Conservation (phyloP, 2,888 invertebrate species). For the Melinaea menophilus region DNA sequence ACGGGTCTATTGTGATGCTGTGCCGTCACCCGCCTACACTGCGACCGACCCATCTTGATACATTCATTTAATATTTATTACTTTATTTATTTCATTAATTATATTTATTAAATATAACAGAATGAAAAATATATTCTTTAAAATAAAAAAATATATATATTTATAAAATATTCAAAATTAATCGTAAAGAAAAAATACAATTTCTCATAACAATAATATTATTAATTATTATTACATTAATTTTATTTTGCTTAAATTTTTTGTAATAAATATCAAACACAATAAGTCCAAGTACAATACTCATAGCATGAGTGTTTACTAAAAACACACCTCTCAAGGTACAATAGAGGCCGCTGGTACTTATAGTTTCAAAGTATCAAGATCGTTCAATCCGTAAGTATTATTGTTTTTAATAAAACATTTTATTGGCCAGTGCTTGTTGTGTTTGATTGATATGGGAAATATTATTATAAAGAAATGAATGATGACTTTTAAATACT, state of each 20-base stretch:
- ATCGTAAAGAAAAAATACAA: neutral
- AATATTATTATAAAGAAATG: conserved; percentile 34
- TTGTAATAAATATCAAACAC: conserved; percentile 50
- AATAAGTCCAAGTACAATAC: conserved; percentile 36
- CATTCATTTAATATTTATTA: conserved; percentile 26
- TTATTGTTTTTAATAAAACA: conserved; percentile 65
- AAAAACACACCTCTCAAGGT: conserved; percentile 65
- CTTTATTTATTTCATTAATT: too few species aligned
- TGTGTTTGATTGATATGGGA: conserved; percentile 71
- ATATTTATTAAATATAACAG: too few species aligned
- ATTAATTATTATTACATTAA: neutral
- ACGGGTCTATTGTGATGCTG: conserved; percentile 63
- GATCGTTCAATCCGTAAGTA: conserved; percentile 51
- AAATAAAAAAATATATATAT: too few species aligned
- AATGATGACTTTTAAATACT: conserved; percentile 30
- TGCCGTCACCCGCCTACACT: conserved; percentile 51
- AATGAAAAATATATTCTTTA: too few species aligned
- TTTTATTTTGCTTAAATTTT: neutral
- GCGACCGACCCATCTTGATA: conserved; percentile 48
- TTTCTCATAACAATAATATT: neutral
- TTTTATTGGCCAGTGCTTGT: conserved; percentile 47
- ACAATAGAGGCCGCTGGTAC: conserved; percentile 55
- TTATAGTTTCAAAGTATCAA: conserved; percentile 46
- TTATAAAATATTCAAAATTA: too few species aligned
- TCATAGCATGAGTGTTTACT: conserved; percentile 67